These are phyloP conservation scores for Polyommatus iphigenia DNA, from an alignment of 2,888 invertebrate species.

Conservation along the genomic window DNA sequence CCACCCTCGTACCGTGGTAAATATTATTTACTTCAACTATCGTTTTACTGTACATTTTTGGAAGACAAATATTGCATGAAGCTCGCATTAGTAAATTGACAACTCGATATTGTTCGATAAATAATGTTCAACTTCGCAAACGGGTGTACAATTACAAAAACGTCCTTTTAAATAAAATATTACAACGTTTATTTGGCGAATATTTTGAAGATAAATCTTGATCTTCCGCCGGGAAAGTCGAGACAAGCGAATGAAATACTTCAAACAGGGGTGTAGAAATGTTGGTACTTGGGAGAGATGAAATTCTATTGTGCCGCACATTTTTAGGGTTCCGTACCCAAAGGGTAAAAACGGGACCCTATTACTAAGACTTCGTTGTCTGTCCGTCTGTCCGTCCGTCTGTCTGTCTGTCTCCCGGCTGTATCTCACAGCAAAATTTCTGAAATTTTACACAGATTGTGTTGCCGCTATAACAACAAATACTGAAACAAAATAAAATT, in stretches of 20 bases:
- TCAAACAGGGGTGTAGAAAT: slow-evolving; percentile 19
- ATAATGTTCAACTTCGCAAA: not conserved
- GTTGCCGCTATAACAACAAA: too few relatives aligned
- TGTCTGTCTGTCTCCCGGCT: too few relatives aligned
- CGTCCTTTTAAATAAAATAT: not conserved
- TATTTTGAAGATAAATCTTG: slow-evolving; percentile 30
- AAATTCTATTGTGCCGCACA: slow-evolving; percentile 27
- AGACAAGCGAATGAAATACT: slow-evolving; percentile 24
- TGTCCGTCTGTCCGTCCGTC: too few relatives aligned
- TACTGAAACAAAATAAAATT: too few relatives aligned
- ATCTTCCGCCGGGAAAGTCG: slow-evolving; percentile 28
- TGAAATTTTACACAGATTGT: too few relatives aligned
- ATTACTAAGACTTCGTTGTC: too few relatives aligned
- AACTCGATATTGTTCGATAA: not conserved
- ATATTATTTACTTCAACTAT: too few relatives aligned
- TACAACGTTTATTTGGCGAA: slow-evolving; percentile 18
- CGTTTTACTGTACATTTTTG: too few relatives aligned
- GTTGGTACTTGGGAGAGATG: not conserved
- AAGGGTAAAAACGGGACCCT: too few relatives aligned
- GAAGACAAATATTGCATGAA: not conserved
- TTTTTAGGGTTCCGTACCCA: not conserved
- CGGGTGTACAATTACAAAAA: not conserved
- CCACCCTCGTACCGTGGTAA: too few relatives aligned
- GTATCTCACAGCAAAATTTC: too few relatives aligned
- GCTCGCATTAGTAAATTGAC: not conserved